Evolutionary conservation across 2,888 invertebrate genomes (phyloP), one percentile per base, ranked within the genome.

Genomic region (Synanthedon tipuliformis): DNA sequence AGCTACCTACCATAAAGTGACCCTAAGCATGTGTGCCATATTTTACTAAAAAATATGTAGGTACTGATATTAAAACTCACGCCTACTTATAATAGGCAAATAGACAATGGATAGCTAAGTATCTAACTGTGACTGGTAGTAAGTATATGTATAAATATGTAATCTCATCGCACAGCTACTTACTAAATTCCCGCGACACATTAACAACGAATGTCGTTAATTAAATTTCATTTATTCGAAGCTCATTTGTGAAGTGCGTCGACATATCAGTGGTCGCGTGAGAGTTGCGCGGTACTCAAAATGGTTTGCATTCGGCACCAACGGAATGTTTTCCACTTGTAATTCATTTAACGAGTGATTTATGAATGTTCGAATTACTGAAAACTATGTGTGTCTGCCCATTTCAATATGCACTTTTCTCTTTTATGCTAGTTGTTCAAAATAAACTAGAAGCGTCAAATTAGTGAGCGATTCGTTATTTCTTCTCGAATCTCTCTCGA

Each of bases 301-400:
- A 74, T 73, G 71, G 75, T 69, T 65, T 69, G 68, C 70, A 74
- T 78, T 75, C 75, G 72, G 71, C 71, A 69, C 68, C 68, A 66
- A 68, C 65, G 81, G 80, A 83, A 86, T 81, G 85, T 83, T 85
- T 82, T 82, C 80, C 78, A 40, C 77, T 73, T 72, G 84, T 88
- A 88, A 87, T 88, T 84, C 84, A 86, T 84, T 87, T 86, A 81
- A 84, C 83, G 81, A 72, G 79, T 84, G 82, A 88, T 88, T 85
- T 88, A 87, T 80, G 83, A 78, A 78, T 79, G 66, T 68, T 72
- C 72, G 78, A 86, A 87, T 86, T 87, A 84, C 83, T 80, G 71
- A 72, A 78, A 78, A 78, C 75, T 73, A 66, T 75, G 71, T 70
- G 66, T 75, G 71, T 70, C 73, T 66, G 69, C 61, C 71, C 69